These are phyloP conservation scores for Eilema caniola DNA, from an alignment of 2,888 invertebrate species.

Conservation along the genomic window DNA sequence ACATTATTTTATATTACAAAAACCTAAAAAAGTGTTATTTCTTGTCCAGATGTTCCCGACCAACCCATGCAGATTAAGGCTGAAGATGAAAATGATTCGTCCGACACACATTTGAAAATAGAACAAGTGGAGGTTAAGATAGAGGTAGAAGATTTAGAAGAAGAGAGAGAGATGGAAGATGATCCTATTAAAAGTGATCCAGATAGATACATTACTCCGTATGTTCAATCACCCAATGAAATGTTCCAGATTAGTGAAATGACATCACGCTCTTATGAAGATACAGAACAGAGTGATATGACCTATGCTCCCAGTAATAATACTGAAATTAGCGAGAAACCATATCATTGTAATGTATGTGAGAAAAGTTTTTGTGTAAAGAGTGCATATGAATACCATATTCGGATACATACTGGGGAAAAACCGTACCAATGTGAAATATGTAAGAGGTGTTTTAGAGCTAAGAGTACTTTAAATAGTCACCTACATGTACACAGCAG, in stretches of 20 bases:
- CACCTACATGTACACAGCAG: not conserved
- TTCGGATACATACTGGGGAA: not conserved
- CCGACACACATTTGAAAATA: not conserved
- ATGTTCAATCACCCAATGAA: not conserved
- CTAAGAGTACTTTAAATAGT: slow-evolving; percentile 3
- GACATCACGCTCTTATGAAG: not conserved
- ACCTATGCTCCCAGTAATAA: not conserved
- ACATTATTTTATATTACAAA: too few relatives aligned
- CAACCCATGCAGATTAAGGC: not conserved
- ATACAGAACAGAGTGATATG: not conserved
- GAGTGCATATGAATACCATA: not conserved
- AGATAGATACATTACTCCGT: not conserved
- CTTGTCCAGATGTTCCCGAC: not conserved
- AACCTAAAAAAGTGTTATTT: not conserved
- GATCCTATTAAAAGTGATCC: not conserved
- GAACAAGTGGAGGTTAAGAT: not conserved
- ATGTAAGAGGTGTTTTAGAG: slow-evolving; percentile 8
- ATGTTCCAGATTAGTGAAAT: not conserved
- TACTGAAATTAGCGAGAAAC: not conserved
- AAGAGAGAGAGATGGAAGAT: not conserved
- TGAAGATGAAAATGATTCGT: not conserved
- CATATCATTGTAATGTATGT: slow-evolving; percentile 12
- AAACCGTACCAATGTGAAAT: slow-evolving; percentile 7
- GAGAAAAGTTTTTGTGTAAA: not conserved
- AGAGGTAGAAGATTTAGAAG: not conserved